phyloP scores from a whole-genome alignment of 2,888 invertebrate species.

The Anticlea derivata region DNA sequence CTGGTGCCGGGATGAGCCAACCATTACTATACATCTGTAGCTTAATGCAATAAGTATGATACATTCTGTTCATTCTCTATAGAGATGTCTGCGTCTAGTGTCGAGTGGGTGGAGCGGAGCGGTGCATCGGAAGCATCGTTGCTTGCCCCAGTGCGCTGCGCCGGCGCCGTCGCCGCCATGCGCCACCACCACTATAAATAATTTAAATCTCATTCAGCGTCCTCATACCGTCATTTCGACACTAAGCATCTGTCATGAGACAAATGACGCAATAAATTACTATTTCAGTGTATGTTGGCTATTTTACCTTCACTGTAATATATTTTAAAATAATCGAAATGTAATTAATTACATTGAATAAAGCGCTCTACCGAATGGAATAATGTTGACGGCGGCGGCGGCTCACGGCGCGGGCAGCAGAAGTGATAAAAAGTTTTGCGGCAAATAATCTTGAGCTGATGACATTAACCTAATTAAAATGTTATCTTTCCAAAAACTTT shows the following conservation, averaged over 20 bases:
- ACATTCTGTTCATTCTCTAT: too few relatives aligned
- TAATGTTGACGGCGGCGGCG: background rate
- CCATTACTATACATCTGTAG: too few relatives aligned
- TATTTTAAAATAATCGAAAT: too few relatives aligned
- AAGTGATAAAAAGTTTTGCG: background rate
- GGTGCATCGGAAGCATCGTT: too few relatives aligned
- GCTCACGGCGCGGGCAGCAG: background rate
- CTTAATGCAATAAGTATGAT: too few relatives aligned
- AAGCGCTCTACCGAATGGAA: background rate
- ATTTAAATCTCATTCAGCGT: background rate
- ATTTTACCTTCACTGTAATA: too few relatives aligned
- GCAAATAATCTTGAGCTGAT: background rate
- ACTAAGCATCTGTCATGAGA: background rate
- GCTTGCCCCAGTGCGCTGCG: too few relatives aligned
- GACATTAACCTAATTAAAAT: constrained; percentile 8
- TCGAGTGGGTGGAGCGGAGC: too few relatives aligned
- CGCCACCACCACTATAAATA: constrained; percentile 7
- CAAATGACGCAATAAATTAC: constrained; percentile 11
- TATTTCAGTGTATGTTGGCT: background rate
- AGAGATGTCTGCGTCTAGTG: too few relatives aligned
- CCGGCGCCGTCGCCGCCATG: too few relatives aligned
- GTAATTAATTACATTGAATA: too few relatives aligned
- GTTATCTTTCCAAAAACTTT: constrained; percentile 11
- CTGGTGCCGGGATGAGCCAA: too few relatives aligned
- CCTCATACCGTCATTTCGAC: constrained; percentile 1